phyloP scores from a whole-genome alignment of 2,113 vertebrate genomes.

The Agapornis roseicollis region DNA sequence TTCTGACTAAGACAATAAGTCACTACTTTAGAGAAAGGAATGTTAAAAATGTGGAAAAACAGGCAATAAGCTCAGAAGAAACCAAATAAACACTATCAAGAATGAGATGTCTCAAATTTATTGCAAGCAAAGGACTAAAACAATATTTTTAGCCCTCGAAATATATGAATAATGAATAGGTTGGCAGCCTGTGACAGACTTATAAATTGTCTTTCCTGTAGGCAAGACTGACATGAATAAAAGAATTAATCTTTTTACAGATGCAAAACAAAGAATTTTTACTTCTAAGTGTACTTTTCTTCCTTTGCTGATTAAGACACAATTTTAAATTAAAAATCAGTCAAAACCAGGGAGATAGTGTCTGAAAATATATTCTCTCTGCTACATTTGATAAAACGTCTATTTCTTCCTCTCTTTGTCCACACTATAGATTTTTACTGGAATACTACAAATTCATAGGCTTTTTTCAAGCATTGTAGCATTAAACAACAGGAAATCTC shows the following conservation, averaged over 20 bases:
- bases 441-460: neutral
- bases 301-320: neutral
- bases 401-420: neutral
- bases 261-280: neutral
- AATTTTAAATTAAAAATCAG: neutral
- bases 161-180: constrained; percentile 26
- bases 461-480: neutral
- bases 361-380: neutral
- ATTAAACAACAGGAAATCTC: constrained; percentile 1
- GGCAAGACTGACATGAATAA: neutral
- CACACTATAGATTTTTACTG: neutral
- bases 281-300: neutral
- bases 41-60: neutral
- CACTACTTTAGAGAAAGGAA: neutral
- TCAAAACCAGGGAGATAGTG: neutral
- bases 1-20: neutral
- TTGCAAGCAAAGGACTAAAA: neutral
- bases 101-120: constrained; percentile 28
- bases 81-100: neutral
- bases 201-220: constrained; percentile 40
- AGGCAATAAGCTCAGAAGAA: neutral
- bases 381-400: neutral
- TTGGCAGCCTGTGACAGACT: neutral
- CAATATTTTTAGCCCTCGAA: neutral
- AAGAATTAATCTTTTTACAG: neutral